phyloP scores from a whole-genome alignment of 2,113 vertebrate genomes.

The Eptesicus fuscus region DNA sequence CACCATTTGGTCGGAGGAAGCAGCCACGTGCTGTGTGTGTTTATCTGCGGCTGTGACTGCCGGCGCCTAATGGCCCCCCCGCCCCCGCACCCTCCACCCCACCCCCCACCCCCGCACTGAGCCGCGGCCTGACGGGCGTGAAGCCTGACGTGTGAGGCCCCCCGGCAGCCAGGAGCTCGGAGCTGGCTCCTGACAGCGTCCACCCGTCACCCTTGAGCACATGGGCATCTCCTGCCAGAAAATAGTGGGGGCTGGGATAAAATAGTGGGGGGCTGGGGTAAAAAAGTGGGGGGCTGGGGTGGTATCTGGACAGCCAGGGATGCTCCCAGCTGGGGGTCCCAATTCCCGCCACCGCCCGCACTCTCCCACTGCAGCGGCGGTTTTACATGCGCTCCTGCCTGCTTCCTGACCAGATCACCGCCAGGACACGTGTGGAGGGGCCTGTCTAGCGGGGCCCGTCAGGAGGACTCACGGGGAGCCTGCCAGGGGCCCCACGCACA shows the following conservation, averaged over 20 bases:
- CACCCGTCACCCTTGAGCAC: fast-evolving
- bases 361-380: not conserved
- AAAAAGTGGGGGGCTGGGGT: fast-evolving
- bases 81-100: too few species aligned
- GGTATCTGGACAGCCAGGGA: too few species aligned
- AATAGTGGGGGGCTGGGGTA: too few species aligned
- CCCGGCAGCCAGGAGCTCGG: not conserved
- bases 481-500: not conserved
- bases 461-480: not conserved
- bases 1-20: not conserved
- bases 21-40: not conserved
- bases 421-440: not conserved
- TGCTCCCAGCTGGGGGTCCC: fast-evolving
- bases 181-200: not conserved
- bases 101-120: too few species aligned
- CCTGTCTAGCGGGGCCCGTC: not conserved
- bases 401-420: fast-evolving
- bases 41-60: not conserved
- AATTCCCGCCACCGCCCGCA: fast-evolving
- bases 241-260: too few species aligned
- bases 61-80: not conserved
- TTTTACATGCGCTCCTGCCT: not conserved
- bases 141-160: too few species aligned
- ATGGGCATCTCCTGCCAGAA: fast-evolving
- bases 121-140: too few species aligned